phyloP scores from a whole-genome alignment of 2,113 vertebrate genomes.

The Nipponia nippon region DNA sequence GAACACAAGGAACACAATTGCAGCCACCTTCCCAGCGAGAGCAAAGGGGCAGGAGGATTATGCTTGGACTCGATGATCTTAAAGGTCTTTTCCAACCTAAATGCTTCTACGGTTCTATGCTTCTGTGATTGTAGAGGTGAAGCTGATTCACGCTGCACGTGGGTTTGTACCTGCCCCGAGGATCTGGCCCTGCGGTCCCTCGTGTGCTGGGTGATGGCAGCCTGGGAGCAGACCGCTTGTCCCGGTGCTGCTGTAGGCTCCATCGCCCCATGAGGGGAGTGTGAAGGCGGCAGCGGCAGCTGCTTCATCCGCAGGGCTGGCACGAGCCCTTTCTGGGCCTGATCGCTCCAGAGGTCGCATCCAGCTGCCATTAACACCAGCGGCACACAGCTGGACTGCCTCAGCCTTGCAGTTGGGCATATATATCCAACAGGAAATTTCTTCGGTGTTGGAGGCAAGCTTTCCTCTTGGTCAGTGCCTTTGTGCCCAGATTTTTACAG shows the following conservation, averaged over 20 bases:
- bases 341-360: not conserved
- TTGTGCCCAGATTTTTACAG: not conserved
- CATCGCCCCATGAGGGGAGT: fast-evolving
- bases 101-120: not conserved
- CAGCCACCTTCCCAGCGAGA: not conserved
- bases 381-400: not conserved
- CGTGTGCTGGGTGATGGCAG: not conserved
- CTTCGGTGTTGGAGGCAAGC: not conserved
- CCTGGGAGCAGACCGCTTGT: not conserved
- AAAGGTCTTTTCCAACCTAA: not conserved
- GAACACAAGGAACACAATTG: not conserved
- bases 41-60: not conserved
- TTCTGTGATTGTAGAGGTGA: fast-evolving
- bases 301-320: not conserved
- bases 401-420: not conserved
- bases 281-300: fast-evolving
- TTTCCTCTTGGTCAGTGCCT: not conserved
- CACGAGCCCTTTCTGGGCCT: fast-evolving
- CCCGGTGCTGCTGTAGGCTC: fast-evolving
- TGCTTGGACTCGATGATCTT: fast-evolving
- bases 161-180: not conserved
- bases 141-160: fast-evolving
- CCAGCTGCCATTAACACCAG: not conserved
- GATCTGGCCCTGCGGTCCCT: fast-evolving
- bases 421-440: not conserved